A percentile compares a stretch with the other conserved stretches of the same genome.
Evolutionary conservation across 2,113 vertebrate genomes (phyloP).

Genomic region (Nesogale talazaci): DNA sequence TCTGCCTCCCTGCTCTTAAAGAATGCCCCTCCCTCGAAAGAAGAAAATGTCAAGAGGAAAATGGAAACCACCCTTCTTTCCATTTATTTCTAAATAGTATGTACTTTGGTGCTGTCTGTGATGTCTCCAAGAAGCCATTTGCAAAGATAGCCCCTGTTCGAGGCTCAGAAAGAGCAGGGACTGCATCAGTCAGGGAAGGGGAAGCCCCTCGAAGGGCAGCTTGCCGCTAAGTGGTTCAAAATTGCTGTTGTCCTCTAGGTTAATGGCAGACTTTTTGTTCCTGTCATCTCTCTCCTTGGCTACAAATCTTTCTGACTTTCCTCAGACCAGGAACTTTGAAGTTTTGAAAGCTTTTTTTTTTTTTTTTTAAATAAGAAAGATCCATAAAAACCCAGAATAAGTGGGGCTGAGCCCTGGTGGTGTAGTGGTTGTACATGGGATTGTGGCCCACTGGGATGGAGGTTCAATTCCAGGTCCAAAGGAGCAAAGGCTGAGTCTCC

Average conservation of each 20-base stretch:
- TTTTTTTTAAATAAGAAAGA: slow-evolving; percentile 43
- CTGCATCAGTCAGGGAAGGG: not conserved
- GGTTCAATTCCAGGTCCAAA: too few species aligned
- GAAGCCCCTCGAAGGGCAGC: slow-evolving; percentile 23
- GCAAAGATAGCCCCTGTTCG: not conserved
- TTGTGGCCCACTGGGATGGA: too few species aligned
- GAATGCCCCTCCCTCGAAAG: not conserved
- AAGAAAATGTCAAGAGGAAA: slow-evolving; percentile 39
- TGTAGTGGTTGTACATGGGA: too few species aligned
- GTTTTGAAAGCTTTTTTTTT: not conserved
- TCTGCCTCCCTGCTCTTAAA: slow-evolving; percentile 10
- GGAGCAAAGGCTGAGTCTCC: too few species aligned
- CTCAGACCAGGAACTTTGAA: slow-evolving; percentile 55
- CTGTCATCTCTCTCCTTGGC: slow-evolving; percentile 50
- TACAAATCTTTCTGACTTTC: slow-evolving; percentile 14
- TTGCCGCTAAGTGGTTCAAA: slow-evolving; percentile 64
- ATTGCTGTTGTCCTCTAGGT: slow-evolving; percentile 46
- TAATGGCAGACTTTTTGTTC: slow-evolving; percentile 59
- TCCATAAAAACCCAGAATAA: slow-evolving; percentile 13
- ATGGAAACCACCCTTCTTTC: not conserved
- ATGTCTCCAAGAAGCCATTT: slow-evolving; percentile 56
- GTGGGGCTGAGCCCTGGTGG: too few species aligned
- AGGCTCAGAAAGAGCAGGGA: not conserved
- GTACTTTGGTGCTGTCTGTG: slow-evolving; percentile 2
- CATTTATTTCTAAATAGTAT: slow-evolving; percentile 52